Evolutionary conservation across 1,140 invertebrate species (phyloP).

Genomic region (Aphis gossypii): DNA sequence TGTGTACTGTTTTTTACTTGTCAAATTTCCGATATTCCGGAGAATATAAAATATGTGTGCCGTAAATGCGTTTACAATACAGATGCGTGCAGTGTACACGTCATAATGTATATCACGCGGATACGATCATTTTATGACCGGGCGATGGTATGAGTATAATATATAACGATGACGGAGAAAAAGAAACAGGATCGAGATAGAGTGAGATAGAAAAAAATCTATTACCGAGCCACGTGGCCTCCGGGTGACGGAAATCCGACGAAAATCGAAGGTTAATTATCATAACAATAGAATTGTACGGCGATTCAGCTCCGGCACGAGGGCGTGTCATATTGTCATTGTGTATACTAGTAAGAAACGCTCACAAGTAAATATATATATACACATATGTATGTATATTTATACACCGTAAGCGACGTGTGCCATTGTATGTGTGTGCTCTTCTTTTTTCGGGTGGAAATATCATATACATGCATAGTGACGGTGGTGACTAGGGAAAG

Average conservation of each 20-base stretch:
- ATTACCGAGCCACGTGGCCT: slow-evolving; percentile 46
- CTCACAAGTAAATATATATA: not conserved
- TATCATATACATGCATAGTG: not conserved
- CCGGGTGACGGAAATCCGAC: slow-evolving; percentile 54
- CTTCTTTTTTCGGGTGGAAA: slow-evolving; percentile 29
- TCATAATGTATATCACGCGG: not conserved
- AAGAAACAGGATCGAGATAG: not conserved
- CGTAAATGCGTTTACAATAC: not conserved
- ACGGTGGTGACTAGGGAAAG: not conserved
- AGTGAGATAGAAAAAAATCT: slow-evolving; percentile 6
- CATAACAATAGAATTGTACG: slow-evolving; percentile 47
- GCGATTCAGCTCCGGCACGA: not conserved
- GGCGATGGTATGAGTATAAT: not conserved
- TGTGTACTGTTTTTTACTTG: not conserved
- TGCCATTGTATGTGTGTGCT: not conserved
- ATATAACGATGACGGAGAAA: not conserved
- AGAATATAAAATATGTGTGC: not conserved
- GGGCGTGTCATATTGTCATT: slow-evolving; percentile 47
- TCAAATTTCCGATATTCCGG: slow-evolving; percentile 27
- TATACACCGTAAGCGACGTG: not conserved
- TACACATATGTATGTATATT: not conserved
- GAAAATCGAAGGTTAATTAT: slow-evolving; percentile 57
- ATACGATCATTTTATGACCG: slow-evolving; percentile 35
- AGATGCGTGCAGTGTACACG: not conserved
- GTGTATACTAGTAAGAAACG: not conserved